Percentiles rank a stretch among this genome's conserved stretches.
Conservation (phyloP, 2,797 vertebrate genomes). For the Pipistrellus pipistrellus region DNA sequence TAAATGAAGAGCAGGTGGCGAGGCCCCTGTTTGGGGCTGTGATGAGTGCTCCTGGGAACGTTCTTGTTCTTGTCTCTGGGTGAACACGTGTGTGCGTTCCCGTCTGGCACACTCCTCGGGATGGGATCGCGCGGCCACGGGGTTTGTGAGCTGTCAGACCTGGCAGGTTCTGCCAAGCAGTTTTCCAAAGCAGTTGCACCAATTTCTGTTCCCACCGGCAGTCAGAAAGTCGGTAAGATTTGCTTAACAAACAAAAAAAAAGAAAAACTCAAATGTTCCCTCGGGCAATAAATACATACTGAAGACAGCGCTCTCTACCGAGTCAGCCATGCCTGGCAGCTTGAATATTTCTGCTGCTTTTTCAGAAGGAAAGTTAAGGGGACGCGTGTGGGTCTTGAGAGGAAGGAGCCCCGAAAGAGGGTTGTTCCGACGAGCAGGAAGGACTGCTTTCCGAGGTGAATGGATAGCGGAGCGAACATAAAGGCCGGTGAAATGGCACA, state of each 20-base stretch:
- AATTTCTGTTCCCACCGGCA: neutral
- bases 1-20: too few relatives aligned
- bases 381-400: neutral
- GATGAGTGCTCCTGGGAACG: too few relatives aligned
- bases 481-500: slow-evolving; percentile 59
- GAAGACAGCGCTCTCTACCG: neutral
- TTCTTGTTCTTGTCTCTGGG: neutral
- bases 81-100: neutral
- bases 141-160: neutral
- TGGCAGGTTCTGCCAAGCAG: neutral
- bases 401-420: neutral
- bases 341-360: neutral
- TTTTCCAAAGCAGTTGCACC: neutral
- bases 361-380: neutral
- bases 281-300: neutral
- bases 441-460: slow-evolving; percentile 46
- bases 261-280: neutral
- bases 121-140: neutral
- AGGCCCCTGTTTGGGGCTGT: fast-evolving
- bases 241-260: neutral
- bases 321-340: neutral
- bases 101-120: neutral
- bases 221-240: neutral
- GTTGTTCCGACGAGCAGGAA: neutral
- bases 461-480: slow-evolving; percentile 64